Base-by-base conservation (phyloP, 2,797 vertebrate species). In the Eurystomus glaucurus region DNA sequence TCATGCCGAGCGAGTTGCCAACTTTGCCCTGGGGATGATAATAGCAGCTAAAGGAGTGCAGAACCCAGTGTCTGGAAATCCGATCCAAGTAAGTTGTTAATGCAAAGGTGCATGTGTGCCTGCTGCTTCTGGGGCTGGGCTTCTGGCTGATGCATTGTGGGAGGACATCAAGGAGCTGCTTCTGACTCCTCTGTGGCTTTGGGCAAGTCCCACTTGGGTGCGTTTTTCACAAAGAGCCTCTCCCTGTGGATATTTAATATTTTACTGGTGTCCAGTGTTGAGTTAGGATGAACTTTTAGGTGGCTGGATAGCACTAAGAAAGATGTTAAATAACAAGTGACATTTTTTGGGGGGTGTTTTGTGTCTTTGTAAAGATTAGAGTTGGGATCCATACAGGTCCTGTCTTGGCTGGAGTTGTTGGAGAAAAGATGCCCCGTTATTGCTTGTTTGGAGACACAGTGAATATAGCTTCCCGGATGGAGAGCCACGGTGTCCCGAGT, bases 21-120 rank as follows among this genome's bases (percentile, higher is more conserved):
- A 99, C 90, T 99, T 99, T 93, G 98, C 98, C 91, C 92, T 99
- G 93, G 98, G 98, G 74, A 98, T 99, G 98, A 98, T 99, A 57
- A 97, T 98, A 78, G 98, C 98, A 57, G 98, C 98, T 60, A 98
- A 93, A 97, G 98, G 98, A 84, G 98, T 99, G 11, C 98, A 98
- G 76, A 99, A 99, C 91, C 98, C 98, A 14, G 96, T 98, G 75
- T 98, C 98, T 68, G 97, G 97, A 83, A 97, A 96, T 51, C 97
- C 98, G n/a, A 99, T 98, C 82, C 98, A 99, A 94, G 98, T 98
- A 91, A 97, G 97, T 78, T 26, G 12, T 31, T 35, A 87, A 41
- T 3, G 1, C 25, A 54, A n/a, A 82, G 41, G 31, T 55, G 22
- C 17, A 8, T 1, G 43, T 51, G 14, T 64, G 55, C 86, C 29